Evolutionary conservation across 1,140 invertebrate species (phyloP), one percentile per base, ranked within the genome.

Genomic region (Zophobas morio): DNA sequence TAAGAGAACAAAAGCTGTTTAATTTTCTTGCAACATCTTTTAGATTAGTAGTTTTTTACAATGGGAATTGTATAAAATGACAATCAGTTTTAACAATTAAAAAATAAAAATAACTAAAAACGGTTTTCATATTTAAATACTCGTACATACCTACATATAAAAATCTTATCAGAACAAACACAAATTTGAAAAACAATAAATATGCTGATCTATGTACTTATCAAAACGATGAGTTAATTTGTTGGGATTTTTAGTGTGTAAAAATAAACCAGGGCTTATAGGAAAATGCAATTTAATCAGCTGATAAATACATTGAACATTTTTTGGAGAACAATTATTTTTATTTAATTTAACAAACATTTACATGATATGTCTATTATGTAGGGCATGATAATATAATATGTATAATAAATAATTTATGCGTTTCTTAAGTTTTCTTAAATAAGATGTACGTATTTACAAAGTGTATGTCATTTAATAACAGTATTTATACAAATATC

Each of bases 341-440:
- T 82, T 82, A 82, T 82, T 80, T 63, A 80, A 77, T 76, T 81
- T 81, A 81, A 82, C 81, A 82, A 82, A 81, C 81, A 82, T 81
- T 81, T 82, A 82, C 81, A 82, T 82, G 78, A 81, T 82, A 82
- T 82, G 80, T 81, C 78, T 80, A 20, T 20, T 20, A 81, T 75
- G 75, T 77, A 75, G 73, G 57, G 60, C 54, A 73, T 73, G 71
- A 75, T 70, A 71, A 70, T 46, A 78, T 77, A 73, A 54, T 78
- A 76, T 53, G 49, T 39, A 73, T 73, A 73, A 54, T 72, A 72
- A 66, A 66, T 36, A 51, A 40, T 72, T 56, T 72, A 51, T 53
- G 70, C 70, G 36, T 71, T 71, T 49, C 35, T 72, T 72, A 72
- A 72, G 6, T 72, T 20, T 20, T 20, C 20, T 20, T 20, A 20